Evolutionary conservation across 2,797 vertebrate genomes (phyloP), one percentile per base, ranked within the genome.

Genomic region (Poeciliopsis infans): DNA sequence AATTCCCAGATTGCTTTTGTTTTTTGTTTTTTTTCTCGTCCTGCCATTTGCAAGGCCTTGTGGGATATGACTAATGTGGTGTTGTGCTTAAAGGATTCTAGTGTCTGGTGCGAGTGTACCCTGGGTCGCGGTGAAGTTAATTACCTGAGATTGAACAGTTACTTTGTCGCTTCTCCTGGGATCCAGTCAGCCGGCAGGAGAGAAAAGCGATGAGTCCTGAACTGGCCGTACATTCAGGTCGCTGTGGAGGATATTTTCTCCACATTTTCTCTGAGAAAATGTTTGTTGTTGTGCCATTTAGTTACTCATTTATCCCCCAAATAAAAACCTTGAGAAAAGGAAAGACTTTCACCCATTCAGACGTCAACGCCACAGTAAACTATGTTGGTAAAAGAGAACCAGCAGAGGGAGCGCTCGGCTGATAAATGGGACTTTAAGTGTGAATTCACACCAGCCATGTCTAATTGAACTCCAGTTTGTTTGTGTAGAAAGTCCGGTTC

Each of bases 101-200:
- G 90, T 85, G 93, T 92, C 90, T 93, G 90, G 90, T 91, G 84
- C 79, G 77, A 91, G 85, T 64, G 86, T 89, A 93, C 90, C 89
- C 90, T 71, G 88, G 93, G 93, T 95, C 91, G 85, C 78, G 87
- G 80, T 92, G 91, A 91, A 93, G 93, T 94, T 95, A 95, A 95
- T 94, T 95, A 95, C 93, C 93, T 93, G 89, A 90, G 93, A 93
- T 92, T 93, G 93, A 94, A 92, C 89, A 89, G 91, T 95, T 92
- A 92, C 91, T 93, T 90, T 86, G 88, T 78, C 82, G 74, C 83
- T 31, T 86, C 91, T 87, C 90, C 51, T 0, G 93, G 92, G 92
- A 91, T 47, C 55, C 66, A 3, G 85, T 84, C 82, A 46, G 87
- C 85, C 90, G 87, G 90, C 89, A 80, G 87, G 59, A 83, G 85